These are phyloP conservation scores for Hoplias malabaricus DNA, from an alignment of 2,113 vertebrate species.

Conservation along the genomic window DNA sequence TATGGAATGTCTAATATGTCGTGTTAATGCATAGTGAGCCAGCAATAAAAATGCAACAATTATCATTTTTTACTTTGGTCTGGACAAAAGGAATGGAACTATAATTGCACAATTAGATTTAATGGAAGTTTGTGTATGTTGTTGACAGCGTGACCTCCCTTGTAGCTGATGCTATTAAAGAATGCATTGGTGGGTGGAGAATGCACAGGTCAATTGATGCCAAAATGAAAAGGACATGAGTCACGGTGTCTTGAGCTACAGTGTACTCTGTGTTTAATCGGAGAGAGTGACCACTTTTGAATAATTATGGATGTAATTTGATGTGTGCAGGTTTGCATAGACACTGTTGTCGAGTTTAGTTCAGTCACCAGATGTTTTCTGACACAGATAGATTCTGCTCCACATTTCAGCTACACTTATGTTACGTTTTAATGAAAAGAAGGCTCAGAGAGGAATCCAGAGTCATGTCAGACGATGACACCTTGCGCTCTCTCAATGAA, in stretches of 20 bases:
- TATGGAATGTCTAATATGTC: no score
- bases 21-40: no score
- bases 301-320: constrained; percentile 3
- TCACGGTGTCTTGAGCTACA: not conserved
- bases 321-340: not conserved
- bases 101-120: no score
- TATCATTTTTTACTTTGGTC: no score
- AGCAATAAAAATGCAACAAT: no score
- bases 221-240: not conserved
- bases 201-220: not conserved
- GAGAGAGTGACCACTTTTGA: not conserved
- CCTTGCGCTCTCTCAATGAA: no score
- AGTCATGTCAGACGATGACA: no score
- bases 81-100: no score
- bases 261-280: not conserved
- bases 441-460: not conserved
- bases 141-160: no score
- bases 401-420: constrained; percentile 10
- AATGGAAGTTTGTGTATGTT: no score
- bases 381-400: constrained; percentile 30
- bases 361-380: constrained; percentile 23
- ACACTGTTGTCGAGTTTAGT: not conserved
- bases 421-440: no score
- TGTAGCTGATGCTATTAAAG: no score
- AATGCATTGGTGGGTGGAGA: not conserved